These are phyloP conservation scores for Astyanax mexicanus DNA, from an alignment of 2,797 vertebrate genomes.

Conservation along the genomic window DNA sequence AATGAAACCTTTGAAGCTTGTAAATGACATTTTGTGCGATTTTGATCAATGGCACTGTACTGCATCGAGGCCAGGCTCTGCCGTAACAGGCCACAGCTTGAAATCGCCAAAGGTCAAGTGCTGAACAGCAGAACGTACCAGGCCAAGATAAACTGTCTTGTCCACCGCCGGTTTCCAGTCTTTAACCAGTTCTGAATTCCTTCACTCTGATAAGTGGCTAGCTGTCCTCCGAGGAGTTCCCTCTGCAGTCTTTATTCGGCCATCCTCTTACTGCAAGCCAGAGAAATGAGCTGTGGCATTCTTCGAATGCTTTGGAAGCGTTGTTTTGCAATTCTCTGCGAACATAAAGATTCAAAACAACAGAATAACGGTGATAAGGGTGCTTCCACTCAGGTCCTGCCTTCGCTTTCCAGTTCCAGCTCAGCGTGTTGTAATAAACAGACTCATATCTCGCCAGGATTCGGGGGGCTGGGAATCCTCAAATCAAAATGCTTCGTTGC, in stretches of 20 bases:
- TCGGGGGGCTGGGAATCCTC: conserved; percentile 68
- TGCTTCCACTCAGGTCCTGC: conserved; percentile 50
- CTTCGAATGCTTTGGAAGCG: conserved; percentile 58
- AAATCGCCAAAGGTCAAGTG: conserved; percentile 77
- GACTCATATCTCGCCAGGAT: conserved; percentile 57
- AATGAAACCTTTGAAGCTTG: background rate
- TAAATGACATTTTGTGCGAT: conserved; percentile 15
- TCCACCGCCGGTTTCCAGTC: conserved; percentile 82
- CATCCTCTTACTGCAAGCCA: conserved; percentile 14
- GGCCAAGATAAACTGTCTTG: conserved; percentile 87
- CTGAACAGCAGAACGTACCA: conserved; percentile 72
- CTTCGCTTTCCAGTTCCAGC: conserved; percentile 43
- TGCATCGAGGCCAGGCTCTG: conserved; percentile 30
- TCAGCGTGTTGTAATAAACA: conserved; percentile 69
- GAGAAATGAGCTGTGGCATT: conserved; percentile 68
- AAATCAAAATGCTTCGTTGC: conserved; percentile 60
- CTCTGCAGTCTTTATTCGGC: conserved; percentile 27
- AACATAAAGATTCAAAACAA: conserved; percentile 65
- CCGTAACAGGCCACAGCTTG: conserved; percentile 17
- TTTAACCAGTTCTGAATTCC: conserved; percentile 77
- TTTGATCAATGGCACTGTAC: conserved; percentile 35
- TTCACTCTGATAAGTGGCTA: conserved; percentile 56
- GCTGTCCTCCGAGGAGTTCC: conserved; percentile 47
- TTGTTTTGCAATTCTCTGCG: conserved; percentile 63
- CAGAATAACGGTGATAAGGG: conserved; percentile 59